Evolutionary conservation across 2,888 invertebrate species (phyloP), one percentile per base, ranked within the genome.

Genomic region (Galerucella pusilla): DNA sequence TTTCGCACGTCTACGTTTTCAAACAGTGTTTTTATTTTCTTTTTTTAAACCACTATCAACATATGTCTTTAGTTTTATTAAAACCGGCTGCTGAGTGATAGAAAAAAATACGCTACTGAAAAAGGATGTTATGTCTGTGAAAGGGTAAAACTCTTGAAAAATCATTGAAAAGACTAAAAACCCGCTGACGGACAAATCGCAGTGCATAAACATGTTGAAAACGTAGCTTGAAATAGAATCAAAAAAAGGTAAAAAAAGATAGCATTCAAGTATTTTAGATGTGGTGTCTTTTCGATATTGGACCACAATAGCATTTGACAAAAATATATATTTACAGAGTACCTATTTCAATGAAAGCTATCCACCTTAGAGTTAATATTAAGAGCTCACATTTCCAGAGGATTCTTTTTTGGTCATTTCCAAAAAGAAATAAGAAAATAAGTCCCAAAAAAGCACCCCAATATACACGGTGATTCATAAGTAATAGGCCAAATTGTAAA

Each of bases 111-210:
- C 57, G 59, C 57, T 76, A 70, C 79, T 81, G 78, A 80, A 81
- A 83, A 82, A 85, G 85, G 85, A 85, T 85, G 85, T 85, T 85
- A 82, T 85, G 85, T 84, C 85, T 85, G 80, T 74, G 75, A 81
- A 85, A 84, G 84, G 85, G 85, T 85, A 80, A 83, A 83, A 80
- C 65, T 65, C 79, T 79, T 82, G 81, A 80, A 81, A 84, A 83
- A 83, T 80, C 79, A 77, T 78, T 74, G 79, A 73, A 79, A 65
- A 77, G 78, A 78, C 74, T 79, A 77, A 79, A 78, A 81, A 82
- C 77, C 82, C 80, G 84, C 80, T 81, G 83, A 84, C 73, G 81
- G 84, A 85, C 82, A 82, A 79, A 81, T 79, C 78, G 76, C 81
- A 80, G 78, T 63, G 28, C 59, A 68, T 28, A 57, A 68, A 68